Conservation (phyloP, 1,140 invertebrate species). For the Diploscapter pachys region DNA sequence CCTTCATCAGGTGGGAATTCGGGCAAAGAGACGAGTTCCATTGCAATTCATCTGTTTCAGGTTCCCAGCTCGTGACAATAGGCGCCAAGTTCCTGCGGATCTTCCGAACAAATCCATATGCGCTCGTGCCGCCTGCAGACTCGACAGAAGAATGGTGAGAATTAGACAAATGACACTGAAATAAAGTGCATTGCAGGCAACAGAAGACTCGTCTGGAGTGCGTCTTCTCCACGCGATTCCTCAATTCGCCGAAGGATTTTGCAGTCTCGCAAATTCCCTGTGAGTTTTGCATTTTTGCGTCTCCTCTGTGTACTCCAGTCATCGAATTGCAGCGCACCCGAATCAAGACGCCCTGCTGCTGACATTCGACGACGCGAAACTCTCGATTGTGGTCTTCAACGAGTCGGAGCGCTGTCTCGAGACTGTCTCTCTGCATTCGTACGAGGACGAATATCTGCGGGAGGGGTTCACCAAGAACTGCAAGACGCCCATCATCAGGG, state of each 20-base stretch:
- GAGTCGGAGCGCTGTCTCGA: conserved; percentile 82
- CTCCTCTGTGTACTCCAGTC: too few species aligned
- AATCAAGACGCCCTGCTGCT: conserved; percentile 81
- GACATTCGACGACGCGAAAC: conserved; percentile 88
- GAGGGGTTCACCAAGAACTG: conserved; percentile 61
- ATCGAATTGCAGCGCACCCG: conserved; percentile 61
- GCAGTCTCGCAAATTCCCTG: conserved; percentile 42
- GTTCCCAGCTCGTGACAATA: conserved; percentile 85
- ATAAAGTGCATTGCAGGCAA: conserved; percentile 28
- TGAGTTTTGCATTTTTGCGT: conserved; percentile 13
- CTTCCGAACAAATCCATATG: conserved; percentile 71
- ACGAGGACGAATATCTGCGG: conserved; percentile 93
- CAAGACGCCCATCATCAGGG: conserved; percentile 66
- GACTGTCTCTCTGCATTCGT: conserved; percentile 93
- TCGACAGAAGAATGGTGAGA: conserved; percentile 45
- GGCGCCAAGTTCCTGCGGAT: conserved; percentile 86
- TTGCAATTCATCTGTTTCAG: conserved; percentile 57
- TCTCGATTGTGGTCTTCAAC: conserved; percentile 86
- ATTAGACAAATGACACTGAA: too few species aligned
- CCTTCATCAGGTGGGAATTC: conserved; percentile 60
- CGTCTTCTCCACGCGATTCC: conserved; percentile 41
- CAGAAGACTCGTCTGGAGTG: conserved; percentile 51
- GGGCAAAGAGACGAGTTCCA: not conserved
- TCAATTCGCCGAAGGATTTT: conserved; percentile 42
- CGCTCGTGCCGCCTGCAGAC: conserved; percentile 6